Percentiles rank a stretch among this genome's conserved stretches.
Conservation (phyloP, 2,888 invertebrate genomes). For the Dolomedes plantarius region DNA sequence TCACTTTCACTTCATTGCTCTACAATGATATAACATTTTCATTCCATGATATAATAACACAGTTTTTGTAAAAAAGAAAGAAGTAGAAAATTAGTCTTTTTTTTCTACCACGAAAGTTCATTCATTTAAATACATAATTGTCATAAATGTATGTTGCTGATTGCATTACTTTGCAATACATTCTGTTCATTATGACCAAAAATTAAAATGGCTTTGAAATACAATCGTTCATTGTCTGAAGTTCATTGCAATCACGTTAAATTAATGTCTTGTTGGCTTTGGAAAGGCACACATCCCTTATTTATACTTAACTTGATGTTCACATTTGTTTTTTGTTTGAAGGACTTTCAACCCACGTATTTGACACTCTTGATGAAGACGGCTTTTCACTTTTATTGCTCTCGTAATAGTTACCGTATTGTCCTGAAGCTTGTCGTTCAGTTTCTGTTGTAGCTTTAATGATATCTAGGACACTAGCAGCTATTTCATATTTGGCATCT, state of each 20-base stretch:
- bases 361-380: conserved; percentile 20
- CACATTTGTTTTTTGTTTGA: neutral
- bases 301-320: neutral
- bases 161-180: too few species aligned
- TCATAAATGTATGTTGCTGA: too few species aligned
- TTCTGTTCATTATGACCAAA: too few species aligned
- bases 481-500: conserved; percentile 51
- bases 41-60: neutral
- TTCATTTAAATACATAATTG: too few species aligned
- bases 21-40: neutral
- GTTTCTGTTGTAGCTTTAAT: conserved; percentile 65
- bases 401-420: conserved; percentile 39
- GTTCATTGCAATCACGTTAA: too few species aligned
- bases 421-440: conserved; percentile 33
- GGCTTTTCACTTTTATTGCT: conserved; percentile 5
- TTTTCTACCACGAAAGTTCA: too few species aligned
- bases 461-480: conserved; percentile 62
- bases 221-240: too few species aligned
- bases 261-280: too few species aligned
- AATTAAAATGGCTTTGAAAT: too few species aligned
- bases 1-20: neutral
- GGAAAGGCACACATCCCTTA: too few species aligned
- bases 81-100: neutral
- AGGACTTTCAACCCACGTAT: neutral
- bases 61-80: neutral